Evolutionary conservation across 2,113 vertebrate genomes (phyloP).

Genomic region (Tetraodon nigroviridis): DNA sequence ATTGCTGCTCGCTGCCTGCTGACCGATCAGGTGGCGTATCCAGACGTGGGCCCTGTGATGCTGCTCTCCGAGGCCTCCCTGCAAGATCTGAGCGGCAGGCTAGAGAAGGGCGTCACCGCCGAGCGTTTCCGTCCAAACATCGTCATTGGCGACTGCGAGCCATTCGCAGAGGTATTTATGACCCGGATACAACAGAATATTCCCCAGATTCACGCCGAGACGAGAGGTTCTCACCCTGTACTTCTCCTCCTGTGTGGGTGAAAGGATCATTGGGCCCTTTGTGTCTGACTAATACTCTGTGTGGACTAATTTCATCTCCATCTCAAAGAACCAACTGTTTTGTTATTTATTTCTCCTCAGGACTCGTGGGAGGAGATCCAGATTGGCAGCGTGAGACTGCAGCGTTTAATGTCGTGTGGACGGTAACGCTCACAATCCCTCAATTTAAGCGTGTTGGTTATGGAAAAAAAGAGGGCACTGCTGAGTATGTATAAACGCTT

Average conservation of each 20-base stretch:
- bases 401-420: conserved; percentile 80
- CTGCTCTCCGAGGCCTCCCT: conserved; percentile 87
- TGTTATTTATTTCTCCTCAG: conserved; percentile 60
- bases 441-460: not conserved
- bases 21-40: conserved; percentile 79
- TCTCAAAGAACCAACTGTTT: conserved; percentile 42
- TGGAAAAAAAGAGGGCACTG: not conserved
- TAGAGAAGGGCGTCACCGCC: conserved; percentile 78
- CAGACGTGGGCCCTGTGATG: conserved; percentile 79
- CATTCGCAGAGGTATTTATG: conserved; percentile 83
- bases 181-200: no score
- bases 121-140: conserved; percentile 86
- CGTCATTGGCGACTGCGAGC: conserved; percentile 77
- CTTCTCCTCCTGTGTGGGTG: conserved; percentile 8
- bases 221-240: no score
- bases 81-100: conserved; percentile 76
- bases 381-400: conserved; percentile 82
- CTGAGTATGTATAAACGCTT: not conserved
- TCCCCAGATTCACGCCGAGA: no score
- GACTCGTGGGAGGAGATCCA: conserved; percentile 88
- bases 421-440: conserved; percentile 74
- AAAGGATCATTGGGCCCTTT: conserved; percentile 17
- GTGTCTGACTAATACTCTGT: conserved; percentile 41
- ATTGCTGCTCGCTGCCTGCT: not conserved
- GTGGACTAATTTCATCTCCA: conserved; percentile 51